Percentiles rank a stretch among this genome's conserved stretches.
These are phyloP conservation scores for Hydrolagus colliei DNA, from an alignment of 2,797 vertebrate genomes.

Conservation along the genomic window DNA sequence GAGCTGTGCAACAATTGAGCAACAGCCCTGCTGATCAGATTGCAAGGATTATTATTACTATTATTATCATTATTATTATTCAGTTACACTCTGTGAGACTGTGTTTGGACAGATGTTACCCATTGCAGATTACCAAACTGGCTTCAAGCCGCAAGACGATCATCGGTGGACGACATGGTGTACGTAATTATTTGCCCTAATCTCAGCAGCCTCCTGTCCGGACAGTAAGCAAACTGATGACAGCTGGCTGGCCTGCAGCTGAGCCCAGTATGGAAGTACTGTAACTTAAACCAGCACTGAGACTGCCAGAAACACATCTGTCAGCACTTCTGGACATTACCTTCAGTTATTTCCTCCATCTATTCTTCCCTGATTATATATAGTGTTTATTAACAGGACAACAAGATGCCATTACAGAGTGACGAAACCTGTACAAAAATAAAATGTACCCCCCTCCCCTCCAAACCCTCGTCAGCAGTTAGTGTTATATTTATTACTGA, in stretches of 20 bases:
- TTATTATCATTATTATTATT: too few species aligned
- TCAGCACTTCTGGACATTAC: slow-evolving; percentile 42
- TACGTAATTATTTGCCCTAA: background rate
- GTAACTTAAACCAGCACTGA: slow-evolving; percentile 41
- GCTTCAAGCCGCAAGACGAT: background rate
- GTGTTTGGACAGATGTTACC: slow-evolving; percentile 1
- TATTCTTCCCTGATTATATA: slow-evolving; percentile 25
- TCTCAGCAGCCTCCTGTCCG: background rate
- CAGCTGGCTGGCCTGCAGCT: slow-evolving; percentile 41
- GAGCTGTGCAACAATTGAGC: background rate
- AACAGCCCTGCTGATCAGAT: background rate
- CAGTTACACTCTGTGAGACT: background rate
- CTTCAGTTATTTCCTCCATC: slow-evolving; percentile 46
- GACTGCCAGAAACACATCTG: slow-evolving; percentile 40
- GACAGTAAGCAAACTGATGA: slow-evolving; percentile 36
- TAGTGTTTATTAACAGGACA: slow-evolving; percentile 16
- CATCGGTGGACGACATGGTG: background rate
- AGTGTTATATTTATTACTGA: slow-evolving; percentile 10
- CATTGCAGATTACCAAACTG: background rate
- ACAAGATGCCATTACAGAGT: background rate
- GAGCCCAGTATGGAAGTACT: slow-evolving; percentile 37
- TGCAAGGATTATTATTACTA: too few species aligned
- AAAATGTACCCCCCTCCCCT: background rate
- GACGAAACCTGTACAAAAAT: background rate
- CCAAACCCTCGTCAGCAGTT: background rate